These are phyloP conservation scores for Rana temporaria DNA, from an alignment of 2,113 vertebrate genomes.

Conservation along the genomic window DNA sequence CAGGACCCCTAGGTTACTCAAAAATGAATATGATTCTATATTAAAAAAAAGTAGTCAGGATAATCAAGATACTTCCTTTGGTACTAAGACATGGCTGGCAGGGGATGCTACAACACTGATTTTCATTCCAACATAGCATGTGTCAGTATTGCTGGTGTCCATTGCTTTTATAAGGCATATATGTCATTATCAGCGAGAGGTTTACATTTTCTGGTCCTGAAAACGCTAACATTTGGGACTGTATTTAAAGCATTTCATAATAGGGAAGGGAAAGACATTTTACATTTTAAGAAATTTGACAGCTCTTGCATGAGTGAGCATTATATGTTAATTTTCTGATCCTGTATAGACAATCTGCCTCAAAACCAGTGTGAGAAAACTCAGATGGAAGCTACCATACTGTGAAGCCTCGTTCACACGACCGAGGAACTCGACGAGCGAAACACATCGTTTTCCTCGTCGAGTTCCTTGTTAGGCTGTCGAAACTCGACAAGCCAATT, in stretches of 20 bases:
- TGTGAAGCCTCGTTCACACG: too few relatives aligned
- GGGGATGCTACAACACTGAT: conserved; percentile 56
- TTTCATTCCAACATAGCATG: conserved; percentile 17
- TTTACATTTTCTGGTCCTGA: not conserved
- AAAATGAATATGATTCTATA: too few relatives aligned
- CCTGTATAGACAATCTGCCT: too few relatives aligned
- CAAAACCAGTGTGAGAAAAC: too few relatives aligned
- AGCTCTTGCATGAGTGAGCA: not conserved
- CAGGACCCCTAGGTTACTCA: too few relatives aligned
- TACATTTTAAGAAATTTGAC: not conserved
- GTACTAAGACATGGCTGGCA: conserved; percentile 31
- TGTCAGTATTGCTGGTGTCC: not conserved
- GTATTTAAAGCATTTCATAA: not conserved
- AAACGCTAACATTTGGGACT: not conserved
- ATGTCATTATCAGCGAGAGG: not conserved
- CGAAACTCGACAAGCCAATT: too few relatives aligned
- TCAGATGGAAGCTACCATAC: too few relatives aligned
- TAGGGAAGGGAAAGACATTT: not conserved
- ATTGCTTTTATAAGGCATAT: conserved; percentile 6
- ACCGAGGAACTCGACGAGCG: too few relatives aligned
- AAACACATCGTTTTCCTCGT: too few relatives aligned
- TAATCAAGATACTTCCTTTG: not conserved
- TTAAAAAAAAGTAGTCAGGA: not conserved
- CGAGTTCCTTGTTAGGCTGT: too few relatives aligned
- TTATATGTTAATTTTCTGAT: not conserved